Percentiles rank a stretch among this genome's conserved stretches.
Conservation (phyloP, 2,888 invertebrate species). For the Acrobasis consociella region DNA sequence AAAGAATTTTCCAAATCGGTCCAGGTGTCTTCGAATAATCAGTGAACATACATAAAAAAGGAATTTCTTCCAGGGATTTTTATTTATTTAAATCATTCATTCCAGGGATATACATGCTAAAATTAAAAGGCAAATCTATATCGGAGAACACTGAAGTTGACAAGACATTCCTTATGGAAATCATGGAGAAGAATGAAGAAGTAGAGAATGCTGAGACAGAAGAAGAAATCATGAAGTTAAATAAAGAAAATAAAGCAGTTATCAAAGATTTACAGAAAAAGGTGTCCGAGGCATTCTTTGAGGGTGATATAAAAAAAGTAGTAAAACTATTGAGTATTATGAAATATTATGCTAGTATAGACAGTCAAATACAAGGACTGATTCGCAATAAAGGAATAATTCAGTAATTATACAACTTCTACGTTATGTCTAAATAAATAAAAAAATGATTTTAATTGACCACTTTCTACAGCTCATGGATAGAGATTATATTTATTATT, state of each 20-base stretch:
- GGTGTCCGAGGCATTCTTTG: conserved; percentile 85
- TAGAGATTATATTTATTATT: too few species aligned
- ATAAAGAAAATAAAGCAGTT: conserved; percentile 80
- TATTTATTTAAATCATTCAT: conserved; percentile 29
- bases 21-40: too few species aligned
- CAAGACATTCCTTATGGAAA: conserved; percentile 87
- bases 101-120: conserved; percentile 89
- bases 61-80: conserved; percentile 65
- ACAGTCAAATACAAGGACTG: conserved; percentile 87
- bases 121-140: conserved; percentile 85
- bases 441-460: too few species aligned
- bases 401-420: conserved; percentile 41
- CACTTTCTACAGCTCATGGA: too few species aligned
- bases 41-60: too few species aligned
- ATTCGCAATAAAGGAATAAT: conserved; percentile 84
- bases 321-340: conserved; percentile 87
- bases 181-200: conserved; percentile 96
- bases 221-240: conserved; percentile 82
- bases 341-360: conserved; percentile 93
- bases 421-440: too few species aligned
- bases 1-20: too few species aligned
- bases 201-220: conserved; percentile 86
- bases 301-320: conserved; percentile 85
- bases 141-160: conserved; percentile 87
- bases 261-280: conserved; percentile 79